Base-by-base conservation (phyloP, 2,113 vertebrate species). In the Pampusana beccarii region DNA sequence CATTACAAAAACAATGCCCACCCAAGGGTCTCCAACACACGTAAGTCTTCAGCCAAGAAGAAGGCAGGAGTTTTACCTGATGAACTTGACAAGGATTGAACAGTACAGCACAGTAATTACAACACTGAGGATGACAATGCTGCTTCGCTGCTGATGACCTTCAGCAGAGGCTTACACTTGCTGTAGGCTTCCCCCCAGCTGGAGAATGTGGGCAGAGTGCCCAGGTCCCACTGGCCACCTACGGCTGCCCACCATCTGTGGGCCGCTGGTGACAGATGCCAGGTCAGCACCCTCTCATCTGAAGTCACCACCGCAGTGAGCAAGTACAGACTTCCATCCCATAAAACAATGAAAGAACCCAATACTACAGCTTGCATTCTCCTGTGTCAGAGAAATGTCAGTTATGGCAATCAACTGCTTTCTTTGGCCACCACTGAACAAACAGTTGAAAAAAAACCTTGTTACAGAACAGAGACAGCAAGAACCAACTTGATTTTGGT, bases 171-270 rank as follows among this genome's bases (percentile, higher is more conserved):
- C 24, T 89, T 79, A 33, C 42, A 66, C 46, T 79, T 56, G 36
- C 17, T 51, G 16, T 33, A 78, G 0, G 0, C 50, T 31, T 72
- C 6, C 16, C 18, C 12, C 5, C 10, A 48, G 34, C 56, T 0
- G 1, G 29, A 46, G 48, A 58, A 67, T 0, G 0, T 1, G 16
- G 42, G 50, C 69, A 78, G 38, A 75, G 16, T 3, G 5, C 36
- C 4, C 6, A 66, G 11, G 36, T 75, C 46, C 62, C 10, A 3
- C 18, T 0, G 4, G 29, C 33, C 61, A 71, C 80, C 24, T 66
- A 21, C 0, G 2, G 24, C 28, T 72, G 73, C 82, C 31, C 60
- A 72, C 26, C 42, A 65, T 40, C 38, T 50, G 24, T 19, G 20
- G 31, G 21, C 44, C 3, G 2, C 51, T 79, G 61, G 56, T 3